These are phyloP conservation scores for Thera britannica DNA, from an alignment of 2,888 invertebrate genomes.

Conservation along the genomic window DNA sequence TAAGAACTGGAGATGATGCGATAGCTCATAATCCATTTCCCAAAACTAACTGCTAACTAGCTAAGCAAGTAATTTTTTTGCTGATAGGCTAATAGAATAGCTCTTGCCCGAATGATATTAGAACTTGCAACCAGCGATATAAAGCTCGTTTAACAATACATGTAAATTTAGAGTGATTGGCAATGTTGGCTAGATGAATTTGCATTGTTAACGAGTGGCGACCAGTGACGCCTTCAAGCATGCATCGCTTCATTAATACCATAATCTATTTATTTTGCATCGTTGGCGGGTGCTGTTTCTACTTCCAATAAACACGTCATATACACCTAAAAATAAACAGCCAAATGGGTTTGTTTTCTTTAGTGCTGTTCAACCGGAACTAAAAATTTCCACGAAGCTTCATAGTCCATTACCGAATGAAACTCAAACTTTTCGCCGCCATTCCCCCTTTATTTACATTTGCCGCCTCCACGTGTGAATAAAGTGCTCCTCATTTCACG, in stretches of 20 bases:
- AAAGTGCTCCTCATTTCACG: conserved; percentile 29
- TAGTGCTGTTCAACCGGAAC: conserved; percentile 38
- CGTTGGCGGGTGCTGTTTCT: conserved; percentile 24
- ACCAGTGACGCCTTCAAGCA: conserved; percentile 44
- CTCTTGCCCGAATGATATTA: not conserved
- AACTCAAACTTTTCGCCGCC: conserved; percentile 37
- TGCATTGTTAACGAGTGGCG: conserved; percentile 67
- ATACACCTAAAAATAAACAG: conserved; percentile 32
- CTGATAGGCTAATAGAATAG: not conserved
- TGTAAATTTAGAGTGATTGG: not conserved
- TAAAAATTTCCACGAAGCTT: conserved; percentile 37
- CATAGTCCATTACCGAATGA: conserved; percentile 36
- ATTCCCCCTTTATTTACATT: conserved; percentile 29
- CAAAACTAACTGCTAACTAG: not conserved
- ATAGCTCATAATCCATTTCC: not conserved
- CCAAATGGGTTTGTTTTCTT: conserved; percentile 37
- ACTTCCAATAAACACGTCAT: conserved; percentile 33
- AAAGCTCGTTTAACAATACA: conserved; percentile 8
- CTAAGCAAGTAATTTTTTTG: not conserved
- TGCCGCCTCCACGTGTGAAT: conserved; percentile 27
- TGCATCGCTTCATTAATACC: conserved; percentile 53
- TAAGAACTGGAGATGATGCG: not conserved
- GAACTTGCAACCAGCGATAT: conserved; percentile 1
- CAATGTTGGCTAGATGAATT: conserved; percentile 52
- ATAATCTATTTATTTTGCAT: conserved; percentile 39